A percentile compares a stretch with the other conserved stretches of the same genome.
Evolutionary conservation across 2,797 vertebrate genomes (phyloP).

Genomic region (Sitta carolinensis): DNA sequence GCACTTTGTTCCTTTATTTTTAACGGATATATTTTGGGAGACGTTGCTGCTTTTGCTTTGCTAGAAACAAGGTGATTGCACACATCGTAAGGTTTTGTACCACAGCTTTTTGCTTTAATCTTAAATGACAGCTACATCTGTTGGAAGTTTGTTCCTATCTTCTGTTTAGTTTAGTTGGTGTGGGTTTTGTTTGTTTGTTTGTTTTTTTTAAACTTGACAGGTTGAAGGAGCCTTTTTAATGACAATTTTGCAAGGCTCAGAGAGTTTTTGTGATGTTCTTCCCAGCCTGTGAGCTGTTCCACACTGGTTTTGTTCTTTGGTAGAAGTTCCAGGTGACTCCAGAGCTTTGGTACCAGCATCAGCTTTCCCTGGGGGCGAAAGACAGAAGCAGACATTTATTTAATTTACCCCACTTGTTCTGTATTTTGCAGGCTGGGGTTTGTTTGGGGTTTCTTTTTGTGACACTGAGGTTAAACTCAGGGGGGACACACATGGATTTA

Average conservation of each 20-base stretch:
- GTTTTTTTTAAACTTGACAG: conserved; percentile 25
- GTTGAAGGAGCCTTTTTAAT: conserved; percentile 31
- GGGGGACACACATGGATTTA: rapidly evolving
- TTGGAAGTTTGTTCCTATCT: conserved; percentile 48
- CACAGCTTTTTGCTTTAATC: conserved; percentile 35
- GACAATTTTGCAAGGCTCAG: neutral
- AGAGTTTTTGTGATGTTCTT: conserved; percentile 8
- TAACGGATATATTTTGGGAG: conserved; percentile 19
- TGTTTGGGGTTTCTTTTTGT: neutral
- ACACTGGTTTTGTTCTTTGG: neutral
- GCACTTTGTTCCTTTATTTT: neutral
- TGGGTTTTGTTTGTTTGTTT: neutral
- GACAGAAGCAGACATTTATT: neutral
- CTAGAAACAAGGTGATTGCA: conserved; percentile 33
- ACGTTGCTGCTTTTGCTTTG: neutral
- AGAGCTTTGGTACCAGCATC: neutral
- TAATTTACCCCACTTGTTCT: neutral
- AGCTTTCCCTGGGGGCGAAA: neutral
- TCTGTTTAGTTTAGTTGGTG: neutral
- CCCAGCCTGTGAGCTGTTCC: neutral
- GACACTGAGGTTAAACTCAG: neutral
- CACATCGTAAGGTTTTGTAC: neutral
- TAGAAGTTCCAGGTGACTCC: neutral
- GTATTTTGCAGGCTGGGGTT: neutral
- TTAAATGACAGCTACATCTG: conserved; percentile 64